Evolutionary conservation across 2,113 vertebrate species (phyloP).

Genomic region (Microtus richardsoni): DNA sequence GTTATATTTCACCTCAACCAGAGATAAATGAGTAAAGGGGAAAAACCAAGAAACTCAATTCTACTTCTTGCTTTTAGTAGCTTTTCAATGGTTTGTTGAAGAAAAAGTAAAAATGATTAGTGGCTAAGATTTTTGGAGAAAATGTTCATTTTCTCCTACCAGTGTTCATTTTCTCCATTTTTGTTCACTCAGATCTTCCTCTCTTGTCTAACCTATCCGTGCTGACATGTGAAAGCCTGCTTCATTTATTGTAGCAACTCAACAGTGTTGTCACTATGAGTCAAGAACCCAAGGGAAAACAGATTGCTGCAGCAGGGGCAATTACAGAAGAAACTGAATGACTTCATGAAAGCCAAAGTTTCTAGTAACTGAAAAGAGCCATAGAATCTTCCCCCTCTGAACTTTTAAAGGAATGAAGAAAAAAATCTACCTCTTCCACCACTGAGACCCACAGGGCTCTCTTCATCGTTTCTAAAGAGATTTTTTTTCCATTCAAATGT

Average conservation of each 20-base stretch:
- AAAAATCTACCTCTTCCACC: background rate
- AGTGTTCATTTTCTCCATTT: constrained; percentile 28
- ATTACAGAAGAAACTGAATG: constrained; percentile 55
- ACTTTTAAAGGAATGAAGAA: background rate
- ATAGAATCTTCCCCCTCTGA: background rate
- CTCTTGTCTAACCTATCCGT: background rate
- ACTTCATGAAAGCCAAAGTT: constrained; percentile 9
- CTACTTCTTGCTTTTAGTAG: constrained; percentile 26
- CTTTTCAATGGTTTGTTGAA: constrained; percentile 16
- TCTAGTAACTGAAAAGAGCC: background rate
- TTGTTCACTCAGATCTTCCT: background rate
- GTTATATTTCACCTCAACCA: constrained; percentile 30
- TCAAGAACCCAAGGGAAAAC: constrained; percentile 39
- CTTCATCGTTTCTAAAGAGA: background rate
- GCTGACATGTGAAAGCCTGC: constrained; percentile 34
- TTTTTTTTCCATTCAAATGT: background rate
- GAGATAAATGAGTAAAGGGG: constrained; percentile 26
- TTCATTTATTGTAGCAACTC: constrained; percentile 31
- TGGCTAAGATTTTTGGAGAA: background rate
- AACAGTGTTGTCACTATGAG: constrained; percentile 39
- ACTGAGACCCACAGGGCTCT: background rate
- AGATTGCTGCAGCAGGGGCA: background rate
- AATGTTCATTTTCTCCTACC: constrained; percentile 26
- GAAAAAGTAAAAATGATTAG: constrained; percentile 59
- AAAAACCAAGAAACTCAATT: constrained; percentile 54